These are phyloP conservation scores for Zalophus californianus DNA, from an alignment of 2,797 vertebrate species.

Conservation along the genomic window DNA sequence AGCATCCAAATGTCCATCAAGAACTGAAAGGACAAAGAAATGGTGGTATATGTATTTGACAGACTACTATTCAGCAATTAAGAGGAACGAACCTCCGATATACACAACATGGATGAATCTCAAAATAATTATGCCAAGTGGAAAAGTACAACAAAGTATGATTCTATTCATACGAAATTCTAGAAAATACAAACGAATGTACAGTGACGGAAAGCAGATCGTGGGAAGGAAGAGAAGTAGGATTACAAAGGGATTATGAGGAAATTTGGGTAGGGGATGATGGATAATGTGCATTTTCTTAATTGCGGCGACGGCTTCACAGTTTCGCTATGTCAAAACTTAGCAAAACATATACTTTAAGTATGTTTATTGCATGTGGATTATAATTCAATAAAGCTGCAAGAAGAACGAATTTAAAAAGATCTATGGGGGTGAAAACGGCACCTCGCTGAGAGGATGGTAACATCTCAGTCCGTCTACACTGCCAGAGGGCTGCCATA, in stretches of 20 bases:
- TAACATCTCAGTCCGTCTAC: not conserved
- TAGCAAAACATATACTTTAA: not conserved
- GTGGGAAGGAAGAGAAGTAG: not conserved
- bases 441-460: not conserved
- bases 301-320: not conserved
- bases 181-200: not conserved
- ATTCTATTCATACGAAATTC: not conserved
- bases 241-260: not conserved
- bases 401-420: not conserved
- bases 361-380: not conserved
- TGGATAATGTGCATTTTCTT: not conserved
- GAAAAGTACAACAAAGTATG: not conserved
- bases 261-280: not conserved
- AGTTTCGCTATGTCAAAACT: not conserved
- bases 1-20: not conserved
- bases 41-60: not conserved
- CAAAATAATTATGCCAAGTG: not conserved
- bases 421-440: not conserved
- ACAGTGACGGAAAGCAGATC: not conserved
- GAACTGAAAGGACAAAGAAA: not conserved
- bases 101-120: not conserved
- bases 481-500: not conserved
- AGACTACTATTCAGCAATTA: not conserved
- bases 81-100: not conserved
- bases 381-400: constrained; percentile 5